These are phyloP conservation scores for Montipora capricornis DNA, from an alignment of 64 coral and sea anemone species.

Conservation along the genomic window DNA sequence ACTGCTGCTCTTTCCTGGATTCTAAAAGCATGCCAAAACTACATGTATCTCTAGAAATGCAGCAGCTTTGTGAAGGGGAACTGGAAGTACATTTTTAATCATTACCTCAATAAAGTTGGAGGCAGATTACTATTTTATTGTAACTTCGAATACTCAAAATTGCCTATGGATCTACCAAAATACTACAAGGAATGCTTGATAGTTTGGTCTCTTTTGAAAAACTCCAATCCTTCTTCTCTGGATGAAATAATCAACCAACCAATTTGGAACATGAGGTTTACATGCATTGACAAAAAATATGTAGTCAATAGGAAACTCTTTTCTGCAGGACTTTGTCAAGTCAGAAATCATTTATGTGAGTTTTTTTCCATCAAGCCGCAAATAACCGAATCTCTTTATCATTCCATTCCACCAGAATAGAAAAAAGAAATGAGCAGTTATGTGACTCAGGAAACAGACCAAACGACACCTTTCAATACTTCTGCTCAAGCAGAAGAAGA, in stretches of 20 bases:
- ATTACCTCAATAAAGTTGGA: not conserved
- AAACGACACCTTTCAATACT: not conserved
- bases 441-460: not conserved
- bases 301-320: slow-evolving; percentile 25
- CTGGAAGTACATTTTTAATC: not conserved
- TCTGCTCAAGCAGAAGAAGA: slow-evolving; percentile 6
- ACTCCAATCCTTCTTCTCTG: not conserved
- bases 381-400: not conserved
- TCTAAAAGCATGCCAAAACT: too few relatives aligned
- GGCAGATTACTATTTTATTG: not conserved
- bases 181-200: not conserved
- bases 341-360: slow-evolving; percentile 2
- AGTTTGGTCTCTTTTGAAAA: not conserved
- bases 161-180: not conserved
- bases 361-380: not conserved
- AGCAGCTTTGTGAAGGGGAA: too few relatives aligned
- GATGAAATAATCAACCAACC: slow-evolving; percentile 6
- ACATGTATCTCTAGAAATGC: too few relatives aligned
- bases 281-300: slow-evolving; percentile 11
- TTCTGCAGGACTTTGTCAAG: slow-evolving; percentile 17
- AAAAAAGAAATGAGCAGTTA: slow-evolving; percentile 1
- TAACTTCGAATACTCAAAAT: not conserved
- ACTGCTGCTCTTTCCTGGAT: too few relatives aligned
- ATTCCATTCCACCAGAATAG: slow-evolving; percentile 2
- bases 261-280: slow-evolving; percentile 25